Evolutionary conservation across 2,888 invertebrate species (phyloP).

Genomic region (Exocentrus adspersus): DNA sequence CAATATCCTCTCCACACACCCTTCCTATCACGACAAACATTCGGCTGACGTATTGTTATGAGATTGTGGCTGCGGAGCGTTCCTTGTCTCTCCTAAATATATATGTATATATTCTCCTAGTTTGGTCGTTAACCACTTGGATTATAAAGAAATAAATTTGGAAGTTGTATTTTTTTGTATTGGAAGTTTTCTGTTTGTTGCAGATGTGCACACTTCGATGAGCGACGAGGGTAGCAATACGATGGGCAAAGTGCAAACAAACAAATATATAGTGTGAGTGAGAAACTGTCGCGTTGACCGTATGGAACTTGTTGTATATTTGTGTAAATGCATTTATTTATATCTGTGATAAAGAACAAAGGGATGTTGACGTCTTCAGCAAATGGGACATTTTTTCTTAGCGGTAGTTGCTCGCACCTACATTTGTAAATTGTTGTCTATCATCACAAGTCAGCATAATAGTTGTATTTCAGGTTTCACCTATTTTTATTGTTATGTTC

Average conservation of each 20-base stretch:
- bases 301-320: constrained; percentile 62
- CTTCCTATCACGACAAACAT: constrained; percentile 32
- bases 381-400: constrained; percentile 50
- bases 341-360: constrained; percentile 65
- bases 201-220: constrained; percentile 42
- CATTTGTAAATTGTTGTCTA: constrained; percentile 48
- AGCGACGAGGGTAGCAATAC: constrained; percentile 37
- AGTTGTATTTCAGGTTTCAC: constrained; percentile 51
- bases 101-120: too few species aligned
- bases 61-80: constrained; percentile 29
- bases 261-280: constrained; percentile 47
- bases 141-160: too few species aligned
- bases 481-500: constrained; percentile 60
- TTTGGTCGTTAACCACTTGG: too few species aligned
- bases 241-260: constrained; percentile 63
- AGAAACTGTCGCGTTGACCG: constrained; percentile 39
- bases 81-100: constrained; percentile 36
- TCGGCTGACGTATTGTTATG: constrained; percentile 40
- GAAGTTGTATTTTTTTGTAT: too few species aligned
- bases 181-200: constrained; percentile 50
- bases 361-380: constrained; percentile 51
- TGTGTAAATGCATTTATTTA: constrained; percentile 65
- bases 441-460: constrained; percentile 47
- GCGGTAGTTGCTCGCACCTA: constrained; percentile 49
- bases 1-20: constrained; percentile 41